These are phyloP conservation scores for Campylorhamphus procurvoides DNA, from an alignment of 2,113 vertebrate genomes.

Conservation along the genomic window DNA sequence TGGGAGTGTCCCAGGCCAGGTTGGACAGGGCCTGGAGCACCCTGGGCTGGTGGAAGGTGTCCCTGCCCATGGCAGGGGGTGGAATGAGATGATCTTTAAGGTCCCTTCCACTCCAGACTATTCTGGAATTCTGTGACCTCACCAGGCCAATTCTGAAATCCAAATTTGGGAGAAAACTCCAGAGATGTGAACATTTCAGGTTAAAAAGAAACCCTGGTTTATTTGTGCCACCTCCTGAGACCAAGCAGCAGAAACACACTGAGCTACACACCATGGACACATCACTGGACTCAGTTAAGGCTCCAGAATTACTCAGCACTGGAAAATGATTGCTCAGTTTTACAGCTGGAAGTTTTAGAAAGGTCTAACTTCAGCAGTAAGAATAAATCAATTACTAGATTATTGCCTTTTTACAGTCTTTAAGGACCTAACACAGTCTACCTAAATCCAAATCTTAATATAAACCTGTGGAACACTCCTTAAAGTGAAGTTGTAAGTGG, in stretches of 20 bases:
- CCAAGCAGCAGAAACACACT: neutral
- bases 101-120: neutral
- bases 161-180: neutral
- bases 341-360: neutral
- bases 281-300: neutral
- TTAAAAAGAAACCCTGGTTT: neutral
- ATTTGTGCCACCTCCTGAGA: neutral
- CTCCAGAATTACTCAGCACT: neutral
- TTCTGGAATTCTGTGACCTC: neutral
- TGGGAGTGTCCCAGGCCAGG: neutral
- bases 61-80: neutral
- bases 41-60: neutral
- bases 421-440: neutral
- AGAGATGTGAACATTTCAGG: neutral
- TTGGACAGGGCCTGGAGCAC: neutral
- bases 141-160: neutral
- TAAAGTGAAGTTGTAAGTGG: neutral
- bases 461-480: neutral
- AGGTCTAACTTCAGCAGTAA: neutral
- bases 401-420: neutral
- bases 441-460: neutral
- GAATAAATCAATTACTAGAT: neutral
- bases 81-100: fast-evolving
- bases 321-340: neutral
- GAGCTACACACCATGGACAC: neutral